Evolutionary conservation across 2,797 vertebrate species (phyloP).

Genomic region (Coccyzus lansbergi): DNA sequence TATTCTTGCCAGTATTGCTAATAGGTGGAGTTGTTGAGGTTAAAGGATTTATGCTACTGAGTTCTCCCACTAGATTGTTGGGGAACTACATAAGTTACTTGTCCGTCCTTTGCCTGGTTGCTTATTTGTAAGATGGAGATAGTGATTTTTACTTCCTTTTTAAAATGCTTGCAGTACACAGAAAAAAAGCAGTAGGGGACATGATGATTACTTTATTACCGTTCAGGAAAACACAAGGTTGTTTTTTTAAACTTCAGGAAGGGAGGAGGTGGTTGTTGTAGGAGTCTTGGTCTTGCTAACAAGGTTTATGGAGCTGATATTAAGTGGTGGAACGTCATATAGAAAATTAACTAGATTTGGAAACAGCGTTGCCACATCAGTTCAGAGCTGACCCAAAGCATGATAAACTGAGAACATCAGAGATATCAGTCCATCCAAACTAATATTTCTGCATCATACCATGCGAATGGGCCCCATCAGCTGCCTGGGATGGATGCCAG

Average conservation of each 20-base stretch:
- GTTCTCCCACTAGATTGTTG: not conserved
- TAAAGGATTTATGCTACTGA: not conserved
- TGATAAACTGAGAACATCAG: accelerated
- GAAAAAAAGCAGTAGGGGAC: not conserved
- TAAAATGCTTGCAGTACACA: not conserved
- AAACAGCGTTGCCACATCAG: not conserved
- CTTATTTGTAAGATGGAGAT: not conserved
- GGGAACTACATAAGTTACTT: not conserved
- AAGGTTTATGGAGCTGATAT: not conserved
- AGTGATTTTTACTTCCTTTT: not conserved
- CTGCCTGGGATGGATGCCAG: not conserved
- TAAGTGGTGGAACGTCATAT: not conserved
- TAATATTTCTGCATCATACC: not conserved
- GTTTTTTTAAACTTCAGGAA: not conserved
- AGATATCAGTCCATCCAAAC: not conserved
- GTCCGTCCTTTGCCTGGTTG: not conserved
- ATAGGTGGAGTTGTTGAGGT: not conserved
- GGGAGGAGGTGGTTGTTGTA: not conserved
- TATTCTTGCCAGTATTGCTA: not conserved
- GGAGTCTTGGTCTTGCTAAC: not conserved
- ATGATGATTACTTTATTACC: not conserved
- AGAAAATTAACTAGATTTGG: not conserved
- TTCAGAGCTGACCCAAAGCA: not conserved
- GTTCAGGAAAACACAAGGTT: not conserved
- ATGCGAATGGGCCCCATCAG: not conserved